phyloP scores from a whole-genome alignment of 1,140 invertebrate species.

The Calephelis nemesis region DNA sequence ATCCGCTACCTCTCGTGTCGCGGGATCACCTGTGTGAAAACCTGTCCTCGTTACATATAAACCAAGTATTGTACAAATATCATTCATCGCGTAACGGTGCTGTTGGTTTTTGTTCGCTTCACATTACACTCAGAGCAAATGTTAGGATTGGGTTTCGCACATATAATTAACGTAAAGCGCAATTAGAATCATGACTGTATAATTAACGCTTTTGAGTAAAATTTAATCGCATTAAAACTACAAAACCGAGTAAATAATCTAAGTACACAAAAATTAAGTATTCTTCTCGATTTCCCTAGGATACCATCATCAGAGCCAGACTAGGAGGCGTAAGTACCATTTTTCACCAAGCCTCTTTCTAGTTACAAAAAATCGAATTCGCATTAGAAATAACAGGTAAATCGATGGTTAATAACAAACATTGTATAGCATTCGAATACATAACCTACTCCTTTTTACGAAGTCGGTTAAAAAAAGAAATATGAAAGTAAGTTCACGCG shows the following conservation, averaged over 20 bases:
- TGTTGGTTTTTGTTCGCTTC: conserved; percentile 30
- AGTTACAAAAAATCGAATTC: no score
- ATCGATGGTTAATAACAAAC: no score
- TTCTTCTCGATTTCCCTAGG: no score
- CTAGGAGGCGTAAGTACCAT: no score
- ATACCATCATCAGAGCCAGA: no score
- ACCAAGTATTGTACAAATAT: conserved; percentile 34
- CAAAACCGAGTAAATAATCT: neutral
- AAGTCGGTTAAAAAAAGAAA: no score
- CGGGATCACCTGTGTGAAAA: conserved; percentile 27
- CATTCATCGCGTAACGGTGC: conserved; percentile 34
- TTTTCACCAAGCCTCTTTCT: no score
- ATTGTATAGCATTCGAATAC: no score
- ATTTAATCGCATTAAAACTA: neutral
- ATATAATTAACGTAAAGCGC: conserved; percentile 12
- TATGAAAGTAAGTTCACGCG: no score
- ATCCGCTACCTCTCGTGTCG: conserved; percentile 5
- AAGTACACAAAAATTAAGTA: no score
- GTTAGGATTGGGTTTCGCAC: conserved; percentile 17
- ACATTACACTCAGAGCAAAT: conserved; percentile 14
- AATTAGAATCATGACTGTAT: neutral
- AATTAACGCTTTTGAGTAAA: conserved; percentile 11
- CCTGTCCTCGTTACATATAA: conserved; percentile 34
- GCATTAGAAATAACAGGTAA: no score
- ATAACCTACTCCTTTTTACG: no score